phyloP scores from a whole-genome alignment of 2,113 vertebrate genomes.

The Hiodon alosoides region DNA sequence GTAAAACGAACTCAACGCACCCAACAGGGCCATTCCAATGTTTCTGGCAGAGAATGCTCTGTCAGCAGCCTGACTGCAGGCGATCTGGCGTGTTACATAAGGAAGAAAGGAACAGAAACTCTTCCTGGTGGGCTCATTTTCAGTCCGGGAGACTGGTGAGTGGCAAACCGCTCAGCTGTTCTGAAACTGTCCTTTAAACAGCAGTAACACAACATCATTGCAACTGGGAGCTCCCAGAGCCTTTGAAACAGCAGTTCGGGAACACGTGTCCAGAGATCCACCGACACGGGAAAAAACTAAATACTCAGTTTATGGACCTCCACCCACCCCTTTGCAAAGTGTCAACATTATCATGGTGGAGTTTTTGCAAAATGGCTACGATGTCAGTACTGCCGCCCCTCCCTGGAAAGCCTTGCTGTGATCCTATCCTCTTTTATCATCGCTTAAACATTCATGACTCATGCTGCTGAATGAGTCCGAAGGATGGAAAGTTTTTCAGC shows the following conservation, averaged over 20 bases:
- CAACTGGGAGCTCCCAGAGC: no score
- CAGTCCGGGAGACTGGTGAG: neutral
- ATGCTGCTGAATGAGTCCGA: slow-evolving; percentile 1
- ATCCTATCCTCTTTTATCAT: slow-evolving; percentile 28
- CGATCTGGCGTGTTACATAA: neutral
- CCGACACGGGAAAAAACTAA: no score
- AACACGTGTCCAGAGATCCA: no score
- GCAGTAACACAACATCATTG: no score
- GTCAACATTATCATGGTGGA: neutral
- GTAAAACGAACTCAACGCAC: neutral
- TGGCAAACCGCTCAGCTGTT: neutral
- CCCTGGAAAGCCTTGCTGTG: slow-evolving; percentile 1
- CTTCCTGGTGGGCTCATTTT: no score
- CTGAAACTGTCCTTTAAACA: no score
- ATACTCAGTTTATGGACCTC: no score
- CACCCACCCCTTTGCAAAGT: no score
- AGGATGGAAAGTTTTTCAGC: neutral
- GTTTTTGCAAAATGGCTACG: slow-evolving; percentile 4
- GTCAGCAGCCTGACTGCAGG: neutral
- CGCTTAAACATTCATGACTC: slow-evolving; percentile 37
- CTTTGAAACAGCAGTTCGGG: no score
- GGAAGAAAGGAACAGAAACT: neutral
- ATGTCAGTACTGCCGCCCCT: slow-evolving; percentile 9
- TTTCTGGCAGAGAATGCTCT: slow-evolving; percentile 14
- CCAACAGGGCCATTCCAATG: neutral